Evolutionary conservation across 2,888 invertebrate genomes (phyloP).

Genomic region (Polylopha cassiicola): DNA sequence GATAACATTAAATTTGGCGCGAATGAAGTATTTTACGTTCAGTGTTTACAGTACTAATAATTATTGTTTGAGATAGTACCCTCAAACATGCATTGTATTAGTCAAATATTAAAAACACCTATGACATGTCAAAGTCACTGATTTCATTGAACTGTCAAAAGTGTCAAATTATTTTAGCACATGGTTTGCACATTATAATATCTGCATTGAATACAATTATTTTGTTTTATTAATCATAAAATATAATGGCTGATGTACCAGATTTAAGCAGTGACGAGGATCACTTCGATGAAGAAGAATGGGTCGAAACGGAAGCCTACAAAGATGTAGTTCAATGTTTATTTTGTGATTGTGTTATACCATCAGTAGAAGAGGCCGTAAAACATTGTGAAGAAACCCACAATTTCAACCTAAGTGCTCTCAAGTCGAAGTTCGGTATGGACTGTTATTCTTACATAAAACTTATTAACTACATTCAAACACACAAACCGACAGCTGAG

Average conservation of each 20-base stretch:
- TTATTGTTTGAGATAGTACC: no score
- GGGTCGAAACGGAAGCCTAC: slow-evolving; percentile 70
- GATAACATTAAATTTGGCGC: slow-evolving; percentile 6
- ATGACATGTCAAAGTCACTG: slow-evolving; percentile 5
- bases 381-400: slow-evolving; percentile 82
- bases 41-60: no score
- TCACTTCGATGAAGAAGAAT: slow-evolving; percentile 67
- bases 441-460: slow-evolving; percentile 90
- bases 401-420: slow-evolving; percentile 78
- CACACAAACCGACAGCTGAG: slow-evolving; percentile 76
- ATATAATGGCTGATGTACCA: slow-evolving; percentile 64
- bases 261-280: slow-evolving; percentile 73
- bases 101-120: no score
- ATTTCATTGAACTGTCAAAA: not conserved
- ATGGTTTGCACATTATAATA: slow-evolving; percentile 28
- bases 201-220: slow-evolving; percentile 5
- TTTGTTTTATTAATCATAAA: slow-evolving; percentile 11
- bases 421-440: slow-evolving; percentile 84
- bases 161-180: slow-evolving; percentile 30
- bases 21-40: not conserved
- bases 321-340: slow-evolving; percentile 77
- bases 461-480: slow-evolving; percentile 87
- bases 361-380: slow-evolving; percentile 80
- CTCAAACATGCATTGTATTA: no score
- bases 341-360: slow-evolving; percentile 81